Conservation (phyloP, 2,797 vertebrate species). For the Mus spretus region DNA sequence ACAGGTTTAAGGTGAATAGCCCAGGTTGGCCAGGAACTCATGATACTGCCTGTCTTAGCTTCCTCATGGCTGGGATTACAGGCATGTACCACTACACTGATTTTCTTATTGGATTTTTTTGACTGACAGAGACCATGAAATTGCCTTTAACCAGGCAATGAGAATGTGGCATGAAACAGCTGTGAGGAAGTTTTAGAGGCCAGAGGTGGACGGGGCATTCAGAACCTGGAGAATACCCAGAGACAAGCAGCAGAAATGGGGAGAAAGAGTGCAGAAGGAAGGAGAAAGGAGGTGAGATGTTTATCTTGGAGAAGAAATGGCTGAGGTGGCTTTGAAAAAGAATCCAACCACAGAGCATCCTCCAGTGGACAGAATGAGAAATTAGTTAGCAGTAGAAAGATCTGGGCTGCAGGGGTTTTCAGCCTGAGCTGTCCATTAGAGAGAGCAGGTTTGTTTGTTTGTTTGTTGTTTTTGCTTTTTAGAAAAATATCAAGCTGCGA, state of each 20-base stretch:
- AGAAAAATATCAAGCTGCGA: neutral
- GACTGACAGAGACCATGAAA: neutral
- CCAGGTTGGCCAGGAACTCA: neutral
- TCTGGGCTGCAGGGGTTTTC: slow-evolving; percentile 13
- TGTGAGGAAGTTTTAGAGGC: neutral
- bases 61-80: neutral
- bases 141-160: neutral
- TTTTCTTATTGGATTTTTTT: neutral
- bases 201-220: neutral
- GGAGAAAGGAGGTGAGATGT: slow-evolving; percentile 69
- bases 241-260: neutral
- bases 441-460: neutral
- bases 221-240: slow-evolving; percentile 36
- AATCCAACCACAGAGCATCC: slow-evolving; percentile 15
- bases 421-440: neutral
- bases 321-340: slow-evolving; percentile 56
- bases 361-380: slow-evolving; percentile 14
- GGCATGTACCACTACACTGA: accelerated
- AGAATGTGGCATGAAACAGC: too few relatives aligned
- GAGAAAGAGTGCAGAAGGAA: neutral
- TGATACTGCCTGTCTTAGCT: neutral
- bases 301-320: slow-evolving; percentile 71
- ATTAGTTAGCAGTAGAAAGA: neutral
- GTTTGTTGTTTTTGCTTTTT: neutral
- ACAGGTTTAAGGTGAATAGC: neutral